Base-by-base conservation (phyloP, 2,113 vertebrate species). In the Zapus hudsonius region DNA sequence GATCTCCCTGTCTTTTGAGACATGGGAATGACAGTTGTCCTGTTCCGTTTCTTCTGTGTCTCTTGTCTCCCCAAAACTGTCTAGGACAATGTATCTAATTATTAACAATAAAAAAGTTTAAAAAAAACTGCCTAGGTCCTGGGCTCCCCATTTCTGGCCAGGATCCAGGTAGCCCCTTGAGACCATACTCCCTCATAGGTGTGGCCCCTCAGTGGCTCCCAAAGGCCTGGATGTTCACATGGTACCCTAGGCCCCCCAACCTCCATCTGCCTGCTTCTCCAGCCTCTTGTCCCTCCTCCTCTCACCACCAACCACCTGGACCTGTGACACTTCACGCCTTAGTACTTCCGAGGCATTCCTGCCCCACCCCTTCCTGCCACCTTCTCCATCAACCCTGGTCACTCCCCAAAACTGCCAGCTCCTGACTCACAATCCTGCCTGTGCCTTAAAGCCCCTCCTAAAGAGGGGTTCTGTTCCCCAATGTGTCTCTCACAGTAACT, bases 401-500 rank as follows among this genome's bases (percentile, higher is more conserved):
- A 19, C 66, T n/a, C 81, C 69, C 75, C 42, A 57, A 27, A 59
- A 66, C 44, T 64, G 59, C 36, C 59, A 20, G 0, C 33, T 25
- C 63, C 63, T 57, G 29, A 66, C 7, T 66, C 29, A 11, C 27
- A 25, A 63, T 16, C 75, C 38, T 47, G 63, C 23, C 38, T 27
- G 0, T 8, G 17, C 66, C 31, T 64, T 33, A 13, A 64, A 64
- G 6, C 12, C 29, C 15, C 40, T 72, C 36, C 31, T 59, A 13
- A 31, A 20, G 59, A 27, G 22, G 22, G 29, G 9, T 74, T 64
- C 17, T 66, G 20, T 92, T 69, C 38, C 69, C 74, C 11, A 33
- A 52, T 0, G 1, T 1, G 0, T 3, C 36, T 61, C 31, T 83
- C 59, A 5, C 25, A 5, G 20, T 7, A 20, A 64, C 52, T 47